Evolutionary conservation across 2,113 vertebrate genomes (phyloP).

Genomic region (Dipodomys ordii): DNA sequence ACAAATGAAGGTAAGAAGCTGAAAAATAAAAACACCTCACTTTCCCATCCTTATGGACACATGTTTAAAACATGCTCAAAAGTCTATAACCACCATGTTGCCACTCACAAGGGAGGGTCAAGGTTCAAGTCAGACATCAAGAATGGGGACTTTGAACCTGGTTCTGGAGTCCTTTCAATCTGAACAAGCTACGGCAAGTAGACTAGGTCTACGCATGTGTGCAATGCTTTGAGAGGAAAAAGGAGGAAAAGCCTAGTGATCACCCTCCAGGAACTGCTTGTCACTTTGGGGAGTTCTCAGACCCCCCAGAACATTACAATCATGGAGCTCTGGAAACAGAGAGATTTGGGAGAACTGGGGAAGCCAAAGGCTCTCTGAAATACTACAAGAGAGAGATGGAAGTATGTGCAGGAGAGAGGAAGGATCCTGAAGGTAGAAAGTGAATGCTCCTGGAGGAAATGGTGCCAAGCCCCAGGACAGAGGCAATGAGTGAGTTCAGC

Average conservation of each 20-base stretch:
- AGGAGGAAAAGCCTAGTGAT: neutral
- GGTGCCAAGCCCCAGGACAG: fast-evolving
- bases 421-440: neutral
- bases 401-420: neutral
- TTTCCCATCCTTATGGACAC: neutral
- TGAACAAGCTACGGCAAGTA: neutral
- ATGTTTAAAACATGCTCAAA: neutral
- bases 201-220: too few species aligned
- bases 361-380: neutral
- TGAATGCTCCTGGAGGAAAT: neutral
- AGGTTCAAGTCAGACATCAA: neutral
- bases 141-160: neutral
- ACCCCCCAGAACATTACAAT: too few species aligned
- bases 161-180: neutral
- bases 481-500: fast-evolving
- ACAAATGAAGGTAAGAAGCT: neutral
- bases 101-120: neutral
- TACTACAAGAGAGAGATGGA: neutral
- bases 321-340: neutral
- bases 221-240: neutral
- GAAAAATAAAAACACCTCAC: neutral
- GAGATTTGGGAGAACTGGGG: neutral
- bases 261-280: fast-evolving
- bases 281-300: too few species aligned
- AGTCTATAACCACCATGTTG: neutral